Conservation (phyloP, 2,113 vertebrate species). For the Planiliza haematocheilus region DNA sequence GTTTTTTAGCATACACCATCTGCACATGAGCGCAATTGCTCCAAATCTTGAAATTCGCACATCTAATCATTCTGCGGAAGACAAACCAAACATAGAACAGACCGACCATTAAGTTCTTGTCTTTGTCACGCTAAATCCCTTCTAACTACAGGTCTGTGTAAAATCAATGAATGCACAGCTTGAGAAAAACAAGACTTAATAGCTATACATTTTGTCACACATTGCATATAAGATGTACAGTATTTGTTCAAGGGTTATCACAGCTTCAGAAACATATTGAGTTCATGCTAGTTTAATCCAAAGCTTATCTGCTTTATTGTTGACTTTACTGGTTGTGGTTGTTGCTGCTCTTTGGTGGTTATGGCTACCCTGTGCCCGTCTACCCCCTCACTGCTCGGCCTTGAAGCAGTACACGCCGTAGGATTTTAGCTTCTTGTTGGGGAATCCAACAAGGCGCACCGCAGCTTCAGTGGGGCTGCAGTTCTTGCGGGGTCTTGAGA, state of each 20-base stretch:
- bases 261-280: slow-evolving; percentile 90
- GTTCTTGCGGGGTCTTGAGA: slow-evolving; percentile 91
- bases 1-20: slow-evolving; percentile 8
- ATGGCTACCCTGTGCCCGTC: slow-evolving; percentile 37
- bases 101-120: slow-evolving; percentile 58
- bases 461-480: slow-evolving; percentile 95
- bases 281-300: slow-evolving; percentile 84
- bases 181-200: slow-evolving; percentile 37
- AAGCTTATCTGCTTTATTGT: slow-evolving; percentile 77
- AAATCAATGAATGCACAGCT: slow-evolving; percentile 30
- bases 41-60: slow-evolving; percentile 73
- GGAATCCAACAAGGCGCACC: slow-evolving; percentile 92
- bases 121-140: slow-evolving; percentile 50
- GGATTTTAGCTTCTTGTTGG: slow-evolving; percentile 91
- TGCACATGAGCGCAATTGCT: slow-evolving; percentile 21
- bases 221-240: slow-evolving; percentile 77
- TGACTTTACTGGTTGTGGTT: slow-evolving; percentile 55
- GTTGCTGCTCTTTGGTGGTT: slow-evolving; percentile 79
- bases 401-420: slow-evolving; percentile 96
- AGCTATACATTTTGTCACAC: slow-evolving; percentile 47
- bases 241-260: slow-evolving; percentile 83
- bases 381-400: slow-evolving; percentile 80
- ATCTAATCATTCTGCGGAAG: slow-evolving; percentile 72
- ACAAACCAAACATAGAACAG: slow-evolving; percentile 71
- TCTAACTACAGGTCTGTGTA: slow-evolving; percentile 45